Evolutionary conservation across 2,797 vertebrate species (phyloP), one percentile per base, ranked within the genome.

Genomic region (Gymnoscopelus microlampas): DNA sequence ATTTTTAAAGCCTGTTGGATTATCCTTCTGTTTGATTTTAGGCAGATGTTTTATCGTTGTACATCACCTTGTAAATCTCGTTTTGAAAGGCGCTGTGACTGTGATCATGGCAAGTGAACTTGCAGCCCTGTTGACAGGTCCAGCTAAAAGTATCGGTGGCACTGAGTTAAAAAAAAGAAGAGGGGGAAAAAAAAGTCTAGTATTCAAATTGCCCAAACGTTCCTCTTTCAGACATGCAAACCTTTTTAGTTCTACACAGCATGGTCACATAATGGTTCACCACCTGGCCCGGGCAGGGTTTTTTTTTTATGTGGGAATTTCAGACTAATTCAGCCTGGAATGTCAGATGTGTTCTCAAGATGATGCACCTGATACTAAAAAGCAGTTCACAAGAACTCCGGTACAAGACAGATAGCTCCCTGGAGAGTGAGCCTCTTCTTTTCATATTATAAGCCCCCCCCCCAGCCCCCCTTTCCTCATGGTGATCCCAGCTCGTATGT

Each of bases 311-410:
- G 93, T 95, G 92, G 93, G 95, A 96, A 96, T 94, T 95, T 96
- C 94, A 94, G 95, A 94, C 94, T 96, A 94, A 97, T 96, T 98
- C 95, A 89, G 89, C 86, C 94, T 89, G 96, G 96, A 98, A 97
- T 97, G 96, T 96, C 92, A 93, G 89, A 96, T 97, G 95, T 92
- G 84, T 97, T 98, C 96, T 97, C 96, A 97, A 96, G 95, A 97
- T 95, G 95, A 97, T 95, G 94, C 96, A 98, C 96, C 96, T 98
- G 96, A 98, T 97, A 95, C 96, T 96, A 94, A 96, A 97, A 95
- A 92, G 83, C 94, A 95, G 94, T 96, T 97, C 96, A 96, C 94
- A 96, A 80, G 90, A 93, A 84, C 90, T 95, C 87, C 85, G 93
- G 80, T 63, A 83, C 88, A 94, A 96, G 95, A 98, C 72, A 71